Base-by-base conservation (phyloP, 1,140 invertebrate genomes). In the Eupristina koningsbergeri region DNA sequence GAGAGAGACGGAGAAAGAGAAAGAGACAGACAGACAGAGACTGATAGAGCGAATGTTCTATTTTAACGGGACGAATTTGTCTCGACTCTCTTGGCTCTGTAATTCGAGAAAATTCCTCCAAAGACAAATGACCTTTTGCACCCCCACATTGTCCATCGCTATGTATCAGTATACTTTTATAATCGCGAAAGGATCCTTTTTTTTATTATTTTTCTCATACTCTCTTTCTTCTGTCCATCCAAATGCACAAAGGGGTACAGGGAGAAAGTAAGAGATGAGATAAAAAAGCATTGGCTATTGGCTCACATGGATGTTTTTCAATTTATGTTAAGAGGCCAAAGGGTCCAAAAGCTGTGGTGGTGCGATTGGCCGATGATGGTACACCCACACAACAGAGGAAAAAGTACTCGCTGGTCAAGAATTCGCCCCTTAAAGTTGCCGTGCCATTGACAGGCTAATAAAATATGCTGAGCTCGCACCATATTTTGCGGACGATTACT, bases 401-500 rank as follows among this genome's bases (percentile, higher is more conserved):
- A 71, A 71, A 71, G n/a, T 71, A 41, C 29, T 13, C n/a, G 26
- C n/a, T 29, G 19, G 31, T 82, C 67, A 22, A 41, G 74, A 47
- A 15, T 0, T 50, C 9, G 26, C 31, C 50, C 36, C 26, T 36
- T n/a, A n/a, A n/a, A 29, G 11, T 29, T 77, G 13, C 45, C 29
- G 3, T 50, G 13, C 47, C 45, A 45, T n/a, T n/a, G 31, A 77
- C 53, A 31, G 53, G 5, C 73, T 50, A 77, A 90, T 90, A 91
- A 91, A 90, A 91, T 91, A 90, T 91, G 88, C 88, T 87, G 86
- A 87, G 85, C 87, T 87, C 86, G 87, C 87, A 50, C 53, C 53
- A 61, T 90, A 89, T 90, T 89, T 89, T 87, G 88, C 88, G 87
- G 86, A 88, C 89, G 87, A 91, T 91, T 91, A 90, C 87, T 85